Evolutionary conservation across 2,113 vertebrate species (phyloP), one percentile per base, ranked within the genome.

Genomic region (Leptocoma aspasia): DNA sequence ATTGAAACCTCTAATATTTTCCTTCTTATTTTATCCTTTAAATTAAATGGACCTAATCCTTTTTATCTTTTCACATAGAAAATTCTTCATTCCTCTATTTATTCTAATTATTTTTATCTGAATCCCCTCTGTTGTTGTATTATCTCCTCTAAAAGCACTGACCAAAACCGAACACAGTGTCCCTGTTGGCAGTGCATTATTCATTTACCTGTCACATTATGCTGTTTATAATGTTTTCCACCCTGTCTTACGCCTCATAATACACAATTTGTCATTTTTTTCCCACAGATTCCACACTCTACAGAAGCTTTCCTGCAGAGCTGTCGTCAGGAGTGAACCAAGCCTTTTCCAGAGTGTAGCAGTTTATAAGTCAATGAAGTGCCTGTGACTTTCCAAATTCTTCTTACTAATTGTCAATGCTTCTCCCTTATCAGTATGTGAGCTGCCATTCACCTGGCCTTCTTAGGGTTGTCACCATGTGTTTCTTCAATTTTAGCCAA

Each of bases 91-190:
- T 94, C 45, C 50, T 86, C 39, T 92, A 66, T 35, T 90, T 90
- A 88, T 77, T 95, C 81, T 95, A 93, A 93, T 91, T 82, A 91
- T 72, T 75, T 94, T 90, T 83, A 41, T 94, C 85, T 91, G 79
- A 91, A 91, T 80, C 52, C 39, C 22, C 64, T 77, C 89, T 89
- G 50, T 66, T 79, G 33, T 64, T 91, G 13, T 23, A 61, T 77
- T 91, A 82, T 70, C 54, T 88, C 35, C 64, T 75, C 31, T 31
- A 68, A 90, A 77, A 66, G 27, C 75, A 91, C 50, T 94, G 87
- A 70, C 68, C 75, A 94, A 91, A 90, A 73, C 39, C n/a, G 56
- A 94, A 92, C 1, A 3, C 68, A 24, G 12, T 57, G 78, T 94
- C 68, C 54, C 52, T 60, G 59, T 15, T 83, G 71, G 33, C 82